phyloP scores from a whole-genome alignment of 2,888 invertebrate species.

The Keiferia lycopersicella region DNA sequence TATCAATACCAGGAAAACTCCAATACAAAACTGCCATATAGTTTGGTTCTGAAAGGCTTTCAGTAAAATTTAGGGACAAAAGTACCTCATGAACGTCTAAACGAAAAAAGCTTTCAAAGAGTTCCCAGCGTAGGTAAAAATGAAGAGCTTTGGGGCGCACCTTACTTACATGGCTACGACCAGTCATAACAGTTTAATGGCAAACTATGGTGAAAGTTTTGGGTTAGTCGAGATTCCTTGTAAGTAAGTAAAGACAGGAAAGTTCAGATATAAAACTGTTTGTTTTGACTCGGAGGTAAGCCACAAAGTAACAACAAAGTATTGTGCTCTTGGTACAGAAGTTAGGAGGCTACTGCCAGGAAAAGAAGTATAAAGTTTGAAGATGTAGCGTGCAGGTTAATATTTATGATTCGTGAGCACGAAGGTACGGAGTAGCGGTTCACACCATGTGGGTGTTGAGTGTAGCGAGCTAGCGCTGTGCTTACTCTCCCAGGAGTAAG shows the following conservation, averaged over 20 bases:
- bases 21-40: not conserved
- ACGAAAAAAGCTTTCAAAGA: constrained; percentile 11
- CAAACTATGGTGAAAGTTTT: constrained; percentile 7
- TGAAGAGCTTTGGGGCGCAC: constrained; percentile 7
- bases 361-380: constrained; percentile 42
- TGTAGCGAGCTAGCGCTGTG: constrained; percentile 2
- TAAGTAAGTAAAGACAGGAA: not conserved
- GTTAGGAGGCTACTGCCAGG: constrained; percentile 40
- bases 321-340: constrained; percentile 29
- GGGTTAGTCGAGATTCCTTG: not conserved
- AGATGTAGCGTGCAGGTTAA: constrained; percentile 40
- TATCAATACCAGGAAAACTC: not conserved
- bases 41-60: not conserved
- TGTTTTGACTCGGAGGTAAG: constrained; percentile 24
- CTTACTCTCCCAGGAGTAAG: constrained; percentile 7
- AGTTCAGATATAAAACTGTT: constrained; percentile 27
- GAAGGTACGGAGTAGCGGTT: constrained; percentile 39
- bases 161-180: constrained; percentile 7
- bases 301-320: constrained; percentile 30
- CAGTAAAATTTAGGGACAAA: not conserved
- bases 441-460: constrained; percentile 28
- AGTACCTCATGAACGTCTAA: constrained; percentile 2
- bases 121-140: constrained; percentile 6
- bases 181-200: constrained; percentile 9
- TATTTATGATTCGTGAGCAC: constrained; percentile 48